phyloP scores from a whole-genome alignment of 2,797 vertebrate species.

The Coracias cyanogaster region DNA sequence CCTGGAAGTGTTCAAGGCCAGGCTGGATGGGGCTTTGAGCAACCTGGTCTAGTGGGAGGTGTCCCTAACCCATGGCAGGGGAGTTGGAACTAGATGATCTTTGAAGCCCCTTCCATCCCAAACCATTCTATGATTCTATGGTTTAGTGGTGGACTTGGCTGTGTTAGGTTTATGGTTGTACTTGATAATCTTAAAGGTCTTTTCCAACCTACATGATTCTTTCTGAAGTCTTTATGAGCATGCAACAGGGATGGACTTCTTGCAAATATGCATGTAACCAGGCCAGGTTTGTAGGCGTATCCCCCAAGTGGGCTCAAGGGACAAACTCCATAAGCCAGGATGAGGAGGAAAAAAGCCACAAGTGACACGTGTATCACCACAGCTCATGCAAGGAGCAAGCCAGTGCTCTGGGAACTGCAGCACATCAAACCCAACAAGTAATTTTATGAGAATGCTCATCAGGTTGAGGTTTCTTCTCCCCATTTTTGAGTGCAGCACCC shows the following conservation, averaged over 20 bases:
- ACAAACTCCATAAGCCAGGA: background rate
- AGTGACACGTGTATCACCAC: background rate
- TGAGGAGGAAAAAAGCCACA: background rate
- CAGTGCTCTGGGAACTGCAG: background rate
- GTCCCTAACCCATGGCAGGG: too few species aligned
- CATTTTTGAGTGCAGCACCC: fast-evolving
- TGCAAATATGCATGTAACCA: background rate
- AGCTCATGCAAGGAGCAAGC: background rate
- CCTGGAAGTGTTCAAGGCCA: too few species aligned
- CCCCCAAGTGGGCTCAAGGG: background rate
- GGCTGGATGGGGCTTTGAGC: too few species aligned
- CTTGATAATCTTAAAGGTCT: background rate
- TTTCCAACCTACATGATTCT: background rate
- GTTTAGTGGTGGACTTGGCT: background rate
- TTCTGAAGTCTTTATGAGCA: background rate
- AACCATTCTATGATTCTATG: too few species aligned
- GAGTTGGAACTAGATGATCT: too few species aligned
- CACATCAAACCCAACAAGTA: background rate
- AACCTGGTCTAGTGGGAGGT: too few species aligned
- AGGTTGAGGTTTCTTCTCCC: background rate
- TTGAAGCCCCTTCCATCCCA: too few species aligned
- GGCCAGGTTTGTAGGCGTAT: background rate
- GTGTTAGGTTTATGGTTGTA: background rate
- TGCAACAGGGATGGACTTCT: background rate
- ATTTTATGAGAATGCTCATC: background rate